phyloP scores from a whole-genome alignment of 2,797 vertebrate species.

The Mormyrops attenuatus region DNA sequence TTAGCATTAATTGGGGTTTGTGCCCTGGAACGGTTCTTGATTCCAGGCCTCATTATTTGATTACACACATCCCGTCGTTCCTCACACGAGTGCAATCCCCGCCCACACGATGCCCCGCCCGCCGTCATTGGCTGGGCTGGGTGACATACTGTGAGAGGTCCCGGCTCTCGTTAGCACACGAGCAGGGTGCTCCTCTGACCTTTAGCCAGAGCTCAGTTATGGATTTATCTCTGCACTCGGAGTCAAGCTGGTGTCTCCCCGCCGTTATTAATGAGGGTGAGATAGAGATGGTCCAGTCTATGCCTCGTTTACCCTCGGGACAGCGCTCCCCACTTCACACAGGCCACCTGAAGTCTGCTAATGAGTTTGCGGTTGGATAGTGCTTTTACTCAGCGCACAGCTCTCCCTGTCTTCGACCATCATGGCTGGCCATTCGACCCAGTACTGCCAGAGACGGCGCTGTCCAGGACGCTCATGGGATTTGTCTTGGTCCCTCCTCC shows the following conservation, averaged over 20 bases:
- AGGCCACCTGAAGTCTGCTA: not conserved
- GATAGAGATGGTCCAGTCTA: slow-evolving; percentile 23
- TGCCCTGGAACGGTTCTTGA: slow-evolving; percentile 60
- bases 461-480: not conserved
- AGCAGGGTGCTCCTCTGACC: slow-evolving; percentile 25
- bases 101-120: slow-evolving; percentile 27
- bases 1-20: slow-evolving; percentile 66
- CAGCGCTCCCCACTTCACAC: not conserved
- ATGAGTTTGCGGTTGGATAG: not conserved
- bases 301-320: slow-evolving; percentile 25
- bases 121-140: not conserved
- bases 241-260: slow-evolving; percentile 23
- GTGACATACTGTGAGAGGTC: slow-evolving; percentile 21
- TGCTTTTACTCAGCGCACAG: not conserved
- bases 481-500: not conserved
- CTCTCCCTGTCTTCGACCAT: not conserved
- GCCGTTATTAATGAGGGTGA: slow-evolving; percentile 29
- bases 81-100: slow-evolving; percentile 46
- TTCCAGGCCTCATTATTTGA: slow-evolving; percentile 71
- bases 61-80: slow-evolving; percentile 61
- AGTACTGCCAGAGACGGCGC: not conserved
- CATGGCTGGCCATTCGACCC: not conserved
- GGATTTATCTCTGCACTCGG: slow-evolving; percentile 26
- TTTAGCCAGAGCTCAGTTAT: slow-evolving; percentile 19
- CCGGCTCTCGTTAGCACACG: slow-evolving; percentile 32